Conservation (phyloP, 35 echinoderm and acorn worm species). For the Apostichopus californicus region DNA sequence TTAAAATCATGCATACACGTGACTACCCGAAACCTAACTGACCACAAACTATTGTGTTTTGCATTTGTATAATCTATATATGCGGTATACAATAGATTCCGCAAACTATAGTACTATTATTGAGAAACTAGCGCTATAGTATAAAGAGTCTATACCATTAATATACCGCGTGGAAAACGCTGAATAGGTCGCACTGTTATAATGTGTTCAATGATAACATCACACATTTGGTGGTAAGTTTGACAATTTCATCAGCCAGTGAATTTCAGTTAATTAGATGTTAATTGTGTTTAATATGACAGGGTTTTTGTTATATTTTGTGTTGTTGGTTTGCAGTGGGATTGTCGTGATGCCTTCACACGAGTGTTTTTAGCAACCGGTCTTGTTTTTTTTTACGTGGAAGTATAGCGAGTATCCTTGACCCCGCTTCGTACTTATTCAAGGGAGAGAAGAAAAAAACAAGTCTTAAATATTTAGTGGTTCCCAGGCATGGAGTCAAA, state of each 20-base stretch:
- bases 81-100: too few species aligned
- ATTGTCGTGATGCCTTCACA: neutral
- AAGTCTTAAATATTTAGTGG: neutral
- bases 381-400: neutral
- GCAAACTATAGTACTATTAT: too few species aligned
- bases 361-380: neutral
- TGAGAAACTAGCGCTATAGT: too few species aligned
- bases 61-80: too few species aligned
- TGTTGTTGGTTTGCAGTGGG: neutral
- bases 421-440: neutral
- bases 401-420: neutral
- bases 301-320: neutral
- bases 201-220: neutral
- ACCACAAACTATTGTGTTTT: too few species aligned
- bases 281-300: neutral
- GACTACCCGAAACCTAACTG: too few species aligned
- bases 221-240: neutral
- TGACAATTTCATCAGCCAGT: neutral
- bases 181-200: neutral
- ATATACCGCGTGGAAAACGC: too few species aligned
- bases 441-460: neutral
- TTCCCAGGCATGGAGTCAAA: neutral
- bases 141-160: too few species aligned
- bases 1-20: too few species aligned
- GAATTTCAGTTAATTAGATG: neutral